These are phyloP conservation scores for Subacronicta megacephala DNA, from an alignment of 2,888 invertebrate species.

Conservation along the genomic window DNA sequence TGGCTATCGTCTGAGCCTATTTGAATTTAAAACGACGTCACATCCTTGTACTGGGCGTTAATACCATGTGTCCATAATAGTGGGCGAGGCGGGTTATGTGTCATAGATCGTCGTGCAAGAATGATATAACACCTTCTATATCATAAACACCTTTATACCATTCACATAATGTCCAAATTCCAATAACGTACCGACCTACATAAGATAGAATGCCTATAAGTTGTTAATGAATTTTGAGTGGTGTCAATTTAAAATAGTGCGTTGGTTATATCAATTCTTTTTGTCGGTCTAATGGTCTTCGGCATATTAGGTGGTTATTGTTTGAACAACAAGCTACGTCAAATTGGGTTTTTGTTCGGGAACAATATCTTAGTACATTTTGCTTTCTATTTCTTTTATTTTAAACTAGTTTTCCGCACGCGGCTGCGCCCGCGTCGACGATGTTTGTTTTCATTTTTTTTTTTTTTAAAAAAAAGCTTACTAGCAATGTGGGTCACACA, in stretches of 20 bases:
- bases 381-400: no score
- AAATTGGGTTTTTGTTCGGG: no score
- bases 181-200: no score
- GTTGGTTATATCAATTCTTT: not conserved
- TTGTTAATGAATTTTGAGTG: constrained; percentile 3
- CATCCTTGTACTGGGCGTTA: constrained; percentile 42
- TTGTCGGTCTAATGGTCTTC: not conserved
- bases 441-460: no score
- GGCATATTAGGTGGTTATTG: not conserved
- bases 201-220: not conserved
- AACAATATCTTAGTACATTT: no score
- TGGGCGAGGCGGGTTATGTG: constrained; percentile 39
- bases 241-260: not conserved
- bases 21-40: constrained; percentile 57
- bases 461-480: no score
- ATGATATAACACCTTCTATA: constrained; percentile 6
- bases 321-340: no score
- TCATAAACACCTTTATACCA: no score
- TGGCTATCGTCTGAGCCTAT: constrained; percentile 48
- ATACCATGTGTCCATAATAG: constrained; percentile 25
- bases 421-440: no score
- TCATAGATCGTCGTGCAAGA: constrained; percentile 11
- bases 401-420: no score
- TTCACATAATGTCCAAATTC: no score
- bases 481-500: no score